Conservation (phyloP, 2,888 invertebrate genomes). For the Sicus ferrugineus region DNA sequence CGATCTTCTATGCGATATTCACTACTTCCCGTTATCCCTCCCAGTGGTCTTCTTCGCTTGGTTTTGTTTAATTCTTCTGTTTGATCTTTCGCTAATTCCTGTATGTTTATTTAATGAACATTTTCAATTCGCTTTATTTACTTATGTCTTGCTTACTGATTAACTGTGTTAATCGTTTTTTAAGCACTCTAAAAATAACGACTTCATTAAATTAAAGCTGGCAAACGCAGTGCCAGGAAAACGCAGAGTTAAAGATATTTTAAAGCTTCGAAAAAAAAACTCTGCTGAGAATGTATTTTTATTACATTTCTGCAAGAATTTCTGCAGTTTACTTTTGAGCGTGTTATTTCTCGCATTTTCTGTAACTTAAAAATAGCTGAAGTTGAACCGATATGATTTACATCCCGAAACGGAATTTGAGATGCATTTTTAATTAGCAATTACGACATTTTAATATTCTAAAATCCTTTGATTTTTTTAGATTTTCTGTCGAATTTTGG, state of each 20-base stretch:
- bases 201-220: not conserved
- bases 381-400: slow-evolving; percentile 10
- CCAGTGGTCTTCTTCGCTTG: not conserved
- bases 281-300: slow-evolving; percentile 1
- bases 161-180: slow-evolving; percentile 9
- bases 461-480: no score
- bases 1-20: not conserved
- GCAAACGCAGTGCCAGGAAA: not conserved
- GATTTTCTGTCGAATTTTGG: not conserved
- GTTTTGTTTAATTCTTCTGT: not conserved
- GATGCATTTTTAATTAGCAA: slow-evolving; percentile 17
- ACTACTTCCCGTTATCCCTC: not conserved
- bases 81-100: not conserved
- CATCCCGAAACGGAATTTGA: slow-evolving; percentile 9
- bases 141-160: not conserved
- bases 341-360: not conserved
- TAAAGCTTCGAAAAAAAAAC: not conserved
- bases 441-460: no score
- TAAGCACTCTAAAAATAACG: not conserved
- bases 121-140: not conserved
- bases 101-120: not conserved
- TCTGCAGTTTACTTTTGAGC: not conserved
- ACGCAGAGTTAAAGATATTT: slow-evolving; percentile 22
- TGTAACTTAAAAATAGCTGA: slow-evolving; percentile 23
- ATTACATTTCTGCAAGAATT: slow-evolving; percentile 6